Evolutionary conservation across 2,888 invertebrate genomes (phyloP).

Genomic region (Drosophila recens): DNA sequence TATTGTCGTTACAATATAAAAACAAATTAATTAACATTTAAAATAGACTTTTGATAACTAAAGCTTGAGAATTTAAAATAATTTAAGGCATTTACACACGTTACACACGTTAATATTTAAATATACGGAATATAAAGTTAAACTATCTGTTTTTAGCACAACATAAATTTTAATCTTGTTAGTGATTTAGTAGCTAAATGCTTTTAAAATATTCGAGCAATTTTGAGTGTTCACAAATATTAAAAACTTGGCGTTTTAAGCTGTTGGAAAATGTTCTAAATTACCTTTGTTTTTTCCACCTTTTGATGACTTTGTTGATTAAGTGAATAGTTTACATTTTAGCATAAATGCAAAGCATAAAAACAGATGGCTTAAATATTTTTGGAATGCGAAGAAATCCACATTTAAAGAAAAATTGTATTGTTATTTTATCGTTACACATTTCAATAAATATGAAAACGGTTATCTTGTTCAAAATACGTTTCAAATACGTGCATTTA

Average conservation of each 20-base stretch:
- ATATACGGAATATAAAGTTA: too few relatives aligned
- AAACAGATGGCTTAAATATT: not conserved
- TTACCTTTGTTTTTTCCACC: not conserved
- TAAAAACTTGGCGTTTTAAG: not conserved
- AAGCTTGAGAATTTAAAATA: too few relatives aligned
- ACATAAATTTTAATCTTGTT: not conserved
- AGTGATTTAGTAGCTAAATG: not conserved
- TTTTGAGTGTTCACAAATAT: too few relatives aligned
- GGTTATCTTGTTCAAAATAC: constrained; percentile 33
- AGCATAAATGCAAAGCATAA: not conserved
- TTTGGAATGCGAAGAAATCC: not conserved
- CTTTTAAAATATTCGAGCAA: not conserved
- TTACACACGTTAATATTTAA: too few relatives aligned
- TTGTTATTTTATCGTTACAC: constrained; percentile 4
- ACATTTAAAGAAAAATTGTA: constrained; percentile 11
- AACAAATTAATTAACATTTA: too few relatives aligned
- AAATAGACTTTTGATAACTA: too few relatives aligned
- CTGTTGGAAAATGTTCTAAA: not conserved
- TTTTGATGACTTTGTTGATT: not conserved
- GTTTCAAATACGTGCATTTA: constrained; percentile 37
- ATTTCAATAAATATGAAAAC: constrained; percentile 15
- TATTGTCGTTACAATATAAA: too few relatives aligned
- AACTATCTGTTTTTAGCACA: not conserved
- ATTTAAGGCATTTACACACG: too few relatives aligned
- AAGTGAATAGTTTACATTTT: not conserved